Percentiles rank a stretch among this genome's conserved stretches.
Conservation (phyloP, 2,113 vertebrate species). For the Plecotus auritus region DNA sequence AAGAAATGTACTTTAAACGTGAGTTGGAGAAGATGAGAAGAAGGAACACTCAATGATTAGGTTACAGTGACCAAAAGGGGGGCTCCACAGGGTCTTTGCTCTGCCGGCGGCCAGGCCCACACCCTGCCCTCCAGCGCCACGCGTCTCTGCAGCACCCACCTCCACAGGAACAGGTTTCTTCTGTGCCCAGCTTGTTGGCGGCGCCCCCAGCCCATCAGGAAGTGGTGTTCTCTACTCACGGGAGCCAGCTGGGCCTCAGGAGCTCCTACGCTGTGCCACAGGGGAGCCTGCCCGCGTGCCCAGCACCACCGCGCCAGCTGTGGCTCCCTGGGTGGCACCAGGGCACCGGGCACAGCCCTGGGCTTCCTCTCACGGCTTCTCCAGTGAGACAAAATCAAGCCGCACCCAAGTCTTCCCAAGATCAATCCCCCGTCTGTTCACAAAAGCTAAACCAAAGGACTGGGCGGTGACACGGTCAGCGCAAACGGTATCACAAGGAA, state of each 20-base stretch:
- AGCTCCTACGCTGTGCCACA: rapidly evolving
- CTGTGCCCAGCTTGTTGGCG: background rate
- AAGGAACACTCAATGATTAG: rapidly evolving
- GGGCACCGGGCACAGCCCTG: background rate
- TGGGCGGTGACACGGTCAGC: rapidly evolving
- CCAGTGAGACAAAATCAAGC: background rate
- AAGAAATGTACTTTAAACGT: background rate
- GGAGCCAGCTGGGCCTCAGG: background rate
- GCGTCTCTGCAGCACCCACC: background rate
- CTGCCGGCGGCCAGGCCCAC: background rate
- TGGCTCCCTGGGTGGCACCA: rapidly evolving
- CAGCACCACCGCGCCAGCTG: rapidly evolving
- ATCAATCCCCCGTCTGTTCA: rapidly evolving
- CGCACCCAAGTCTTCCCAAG: background rate
- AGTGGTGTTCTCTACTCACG: rapidly evolving
- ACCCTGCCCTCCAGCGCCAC: background rate
- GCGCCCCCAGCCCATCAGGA: background rate
- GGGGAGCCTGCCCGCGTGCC: rapidly evolving
- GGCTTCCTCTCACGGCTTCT: rapidly evolving
- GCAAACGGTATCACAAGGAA: background rate
- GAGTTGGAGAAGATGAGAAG: background rate
- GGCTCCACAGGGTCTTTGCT: rapidly evolving
- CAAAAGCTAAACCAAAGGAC: background rate
- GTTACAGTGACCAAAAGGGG: background rate
- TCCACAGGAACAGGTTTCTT: rapidly evolving